Conservation (phyloP, 1,140 invertebrate genomes). For the Bombus huntii region DNA sequence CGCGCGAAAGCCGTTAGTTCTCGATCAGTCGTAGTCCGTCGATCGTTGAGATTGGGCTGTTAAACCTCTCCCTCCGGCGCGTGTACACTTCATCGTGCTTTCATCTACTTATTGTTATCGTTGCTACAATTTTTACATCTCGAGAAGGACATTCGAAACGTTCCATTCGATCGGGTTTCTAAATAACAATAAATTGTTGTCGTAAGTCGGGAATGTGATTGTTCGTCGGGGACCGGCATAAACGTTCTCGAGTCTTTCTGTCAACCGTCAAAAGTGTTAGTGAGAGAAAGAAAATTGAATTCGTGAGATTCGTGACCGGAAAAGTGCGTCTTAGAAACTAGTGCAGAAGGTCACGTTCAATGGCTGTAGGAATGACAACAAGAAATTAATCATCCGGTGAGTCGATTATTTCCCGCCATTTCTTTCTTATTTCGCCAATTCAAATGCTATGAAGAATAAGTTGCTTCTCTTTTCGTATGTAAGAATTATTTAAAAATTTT, state of each 20-base stretch:
- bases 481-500: background rate
- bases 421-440: background rate
- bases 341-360: background rate
- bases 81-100: background rate
- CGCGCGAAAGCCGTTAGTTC: conserved; percentile 67
- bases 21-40: conserved; percentile 48
- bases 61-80: background rate
- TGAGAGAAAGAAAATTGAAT: conserved; percentile 5
- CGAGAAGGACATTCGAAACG: background rate
- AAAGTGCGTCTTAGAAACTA: background rate
- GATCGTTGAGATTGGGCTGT: conserved; percentile 10
- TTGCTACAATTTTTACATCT: background rate
- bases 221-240: background rate
- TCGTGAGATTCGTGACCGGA: conserved; percentile 2
- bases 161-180: background rate
- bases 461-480: background rate
- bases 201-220: background rate
- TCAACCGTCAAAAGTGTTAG: conserved; percentile 9
- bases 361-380: conserved; percentile 32
- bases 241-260: background rate
- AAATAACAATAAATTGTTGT: background rate
- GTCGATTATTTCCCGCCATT: background rate
- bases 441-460: background rate
- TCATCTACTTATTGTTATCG: background rate
- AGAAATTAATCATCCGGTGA: conserved; percentile 50